Conservation (phyloP, 2,888 invertebrate species). For the Agonopterix subpropinquella region DNA sequence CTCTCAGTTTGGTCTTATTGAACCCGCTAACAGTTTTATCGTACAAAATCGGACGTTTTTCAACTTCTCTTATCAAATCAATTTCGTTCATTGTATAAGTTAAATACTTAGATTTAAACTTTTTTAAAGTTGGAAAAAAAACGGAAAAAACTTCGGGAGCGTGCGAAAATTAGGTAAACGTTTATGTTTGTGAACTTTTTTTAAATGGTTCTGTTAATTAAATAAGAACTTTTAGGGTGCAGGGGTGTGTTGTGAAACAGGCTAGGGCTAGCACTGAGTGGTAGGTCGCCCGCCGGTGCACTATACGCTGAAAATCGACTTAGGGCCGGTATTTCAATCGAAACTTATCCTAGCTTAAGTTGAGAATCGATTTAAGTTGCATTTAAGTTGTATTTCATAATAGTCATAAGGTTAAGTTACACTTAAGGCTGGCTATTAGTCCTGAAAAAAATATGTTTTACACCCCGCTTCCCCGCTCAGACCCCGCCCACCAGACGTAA, state of each 20-base stretch:
- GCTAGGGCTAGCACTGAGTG: slow-evolving; percentile 17
- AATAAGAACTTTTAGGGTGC: not conserved
- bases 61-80: slow-evolving; percentile 72
- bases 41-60: slow-evolving; percentile 68
- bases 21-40: slow-evolving; percentile 72
- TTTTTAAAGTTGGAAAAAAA: not conserved
- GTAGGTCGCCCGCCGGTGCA: slow-evolving; percentile 3
- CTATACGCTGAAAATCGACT: too few species aligned
- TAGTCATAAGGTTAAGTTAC: too few species aligned
- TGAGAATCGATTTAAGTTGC: too few species aligned
- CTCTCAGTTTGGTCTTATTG: slow-evolving; percentile 69
- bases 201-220: not conserved
- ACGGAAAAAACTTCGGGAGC: not conserved
- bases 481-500: too few species aligned
- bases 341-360: too few species aligned
- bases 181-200: too few species aligned
- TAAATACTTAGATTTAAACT: not conserved
- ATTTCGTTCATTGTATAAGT: slow-evolving; percentile 64
- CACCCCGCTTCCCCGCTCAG: too few species aligned
- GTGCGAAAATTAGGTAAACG: too few species aligned
- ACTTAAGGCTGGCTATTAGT: too few species aligned
- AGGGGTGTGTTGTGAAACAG: not conserved
- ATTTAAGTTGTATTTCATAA: too few species aligned
- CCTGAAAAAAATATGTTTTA: too few species aligned
- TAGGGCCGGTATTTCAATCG: too few species aligned